Evolutionary conservation across 2,797 vertebrate species (phyloP).

Genomic region (Galago senegalensis): DNA sequence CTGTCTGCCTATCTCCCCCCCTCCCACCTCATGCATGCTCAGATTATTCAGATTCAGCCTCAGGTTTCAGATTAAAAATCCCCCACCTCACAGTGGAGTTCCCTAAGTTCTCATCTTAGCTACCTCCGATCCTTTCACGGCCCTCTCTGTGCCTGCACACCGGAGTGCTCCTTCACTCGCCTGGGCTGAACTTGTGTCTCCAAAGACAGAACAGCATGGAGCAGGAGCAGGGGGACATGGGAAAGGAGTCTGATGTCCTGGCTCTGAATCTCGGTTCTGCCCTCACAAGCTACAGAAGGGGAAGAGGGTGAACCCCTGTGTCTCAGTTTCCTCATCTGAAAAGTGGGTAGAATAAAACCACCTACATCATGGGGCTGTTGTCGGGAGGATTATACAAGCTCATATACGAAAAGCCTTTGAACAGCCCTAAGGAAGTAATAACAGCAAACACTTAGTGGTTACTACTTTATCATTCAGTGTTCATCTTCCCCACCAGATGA

Average conservation of each 20-base stretch:
- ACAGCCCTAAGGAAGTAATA: neutral
- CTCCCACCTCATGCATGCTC: fast-evolving
- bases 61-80: neutral
- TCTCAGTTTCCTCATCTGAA: neutral
- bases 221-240: no score
- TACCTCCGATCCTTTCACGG: neutral
- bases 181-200: neutral
- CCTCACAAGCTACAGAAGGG: neutral
- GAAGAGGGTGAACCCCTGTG: neutral
- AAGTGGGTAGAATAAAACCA: neutral
- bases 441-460: neutral
- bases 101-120: neutral
- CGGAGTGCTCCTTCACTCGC: neutral
- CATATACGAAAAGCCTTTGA: neutral
- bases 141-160: no score
- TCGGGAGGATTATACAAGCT: neutral
- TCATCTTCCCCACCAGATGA: neutral
- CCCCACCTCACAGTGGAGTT: neutral
- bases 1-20: neutral
- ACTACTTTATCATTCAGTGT: neutral
- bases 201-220: neutral
- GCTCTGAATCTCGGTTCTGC: neutral
- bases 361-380: neutral
- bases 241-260: neutral
- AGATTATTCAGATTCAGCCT: neutral